Evolutionary conservation across 1,140 invertebrate genomes (phyloP).

Genomic region (Scaptomyza graminum): DNA sequence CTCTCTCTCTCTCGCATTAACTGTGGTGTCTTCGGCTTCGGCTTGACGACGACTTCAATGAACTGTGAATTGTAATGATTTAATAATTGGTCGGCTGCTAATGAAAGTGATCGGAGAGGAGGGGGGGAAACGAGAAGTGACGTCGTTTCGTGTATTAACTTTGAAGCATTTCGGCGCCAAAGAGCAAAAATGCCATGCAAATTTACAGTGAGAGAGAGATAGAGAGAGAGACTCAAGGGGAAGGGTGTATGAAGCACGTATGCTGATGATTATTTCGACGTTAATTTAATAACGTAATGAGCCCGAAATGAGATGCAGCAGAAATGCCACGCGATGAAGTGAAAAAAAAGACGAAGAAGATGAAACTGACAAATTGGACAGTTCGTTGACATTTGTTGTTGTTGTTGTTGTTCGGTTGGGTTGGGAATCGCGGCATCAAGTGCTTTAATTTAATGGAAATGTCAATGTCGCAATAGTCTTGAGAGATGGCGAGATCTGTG

Average conservation of each 20-base stretch:
- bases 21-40: slow-evolving; percentile 26
- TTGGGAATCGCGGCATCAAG: slow-evolving; percentile 17
- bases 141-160: slow-evolving; percentile 19
- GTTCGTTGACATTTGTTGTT: slow-evolving; percentile 67
- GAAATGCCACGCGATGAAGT: slow-evolving; percentile 20
- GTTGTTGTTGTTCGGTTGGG: slow-evolving; percentile 31
- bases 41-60: slow-evolving; percentile 24
- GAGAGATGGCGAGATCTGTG: background rate
- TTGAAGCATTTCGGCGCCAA: slow-evolving; percentile 24
- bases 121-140: background rate
- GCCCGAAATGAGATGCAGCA: slow-evolving; percentile 43
- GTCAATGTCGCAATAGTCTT: slow-evolving; percentile 57
- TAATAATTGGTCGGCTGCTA: slow-evolving; percentile 48
- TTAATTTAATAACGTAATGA: slow-evolving; percentile 70
- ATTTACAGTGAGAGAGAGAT: slow-evolving; percentile 28
- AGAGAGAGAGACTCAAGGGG: background rate
- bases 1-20: background rate
- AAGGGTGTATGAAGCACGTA: slow-evolving; percentile 17
- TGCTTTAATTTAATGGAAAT: slow-evolving; percentile 56
- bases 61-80: slow-evolving; percentile 41
- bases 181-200: slow-evolving; percentile 52
- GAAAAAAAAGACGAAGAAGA: background rate
- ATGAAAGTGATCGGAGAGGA: background rate
- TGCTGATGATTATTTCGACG: slow-evolving; percentile 44
- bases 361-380: slow-evolving; percentile 70